Conservation (phyloP, 37 sponge, comb jelly and placozoan genomes). For the Halichondria panicea region DNA sequence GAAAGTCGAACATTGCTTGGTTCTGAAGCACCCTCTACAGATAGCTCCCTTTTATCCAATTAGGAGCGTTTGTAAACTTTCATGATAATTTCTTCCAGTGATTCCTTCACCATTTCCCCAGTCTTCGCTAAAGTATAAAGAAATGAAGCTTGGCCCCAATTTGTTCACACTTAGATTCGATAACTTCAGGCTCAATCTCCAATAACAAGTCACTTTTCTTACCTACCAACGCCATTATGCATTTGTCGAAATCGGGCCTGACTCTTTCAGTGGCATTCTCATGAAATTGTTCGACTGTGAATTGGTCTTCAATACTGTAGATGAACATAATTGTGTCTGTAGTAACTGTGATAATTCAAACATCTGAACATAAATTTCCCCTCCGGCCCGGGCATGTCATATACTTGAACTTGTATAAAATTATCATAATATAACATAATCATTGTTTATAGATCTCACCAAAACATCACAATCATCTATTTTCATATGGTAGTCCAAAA, state of each 20-base stretch:
- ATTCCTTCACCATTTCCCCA: constrained; percentile 55
- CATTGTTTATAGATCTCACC: too few relatives aligned
- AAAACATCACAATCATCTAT: too few relatives aligned
- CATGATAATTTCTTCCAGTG: constrained; percentile 39
- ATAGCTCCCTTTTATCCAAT: too few relatives aligned
- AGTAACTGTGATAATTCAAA: constrained; percentile 58
- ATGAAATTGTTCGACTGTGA: constrained; percentile 61
- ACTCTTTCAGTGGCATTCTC: constrained; percentile 21
- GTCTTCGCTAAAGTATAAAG: constrained; percentile 74
- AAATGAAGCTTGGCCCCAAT: constrained; percentile 30
- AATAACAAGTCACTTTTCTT: constrained; percentile 63
- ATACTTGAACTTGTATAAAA: too few relatives aligned
- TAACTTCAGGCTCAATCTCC: constrained; percentile 40
- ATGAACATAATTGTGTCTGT: constrained; percentile 66
- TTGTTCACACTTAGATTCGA: constrained; percentile 6
- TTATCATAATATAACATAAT: too few relatives aligned
- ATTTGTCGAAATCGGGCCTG: constrained; percentile 23
- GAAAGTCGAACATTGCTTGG: too few relatives aligned
- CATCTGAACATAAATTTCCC: constrained; percentile 70
- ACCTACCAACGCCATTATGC: constrained; percentile 59
- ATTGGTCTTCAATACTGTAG: constrained; percentile 66
- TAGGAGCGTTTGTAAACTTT: too few relatives aligned
- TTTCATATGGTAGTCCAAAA: too few relatives aligned
- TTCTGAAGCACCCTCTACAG: too few relatives aligned
- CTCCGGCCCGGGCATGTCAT: too few relatives aligned